These are phyloP conservation scores for Eonycteris spelaea DNA, from an alignment of 2,113 vertebrate species.

Conservation along the genomic window DNA sequence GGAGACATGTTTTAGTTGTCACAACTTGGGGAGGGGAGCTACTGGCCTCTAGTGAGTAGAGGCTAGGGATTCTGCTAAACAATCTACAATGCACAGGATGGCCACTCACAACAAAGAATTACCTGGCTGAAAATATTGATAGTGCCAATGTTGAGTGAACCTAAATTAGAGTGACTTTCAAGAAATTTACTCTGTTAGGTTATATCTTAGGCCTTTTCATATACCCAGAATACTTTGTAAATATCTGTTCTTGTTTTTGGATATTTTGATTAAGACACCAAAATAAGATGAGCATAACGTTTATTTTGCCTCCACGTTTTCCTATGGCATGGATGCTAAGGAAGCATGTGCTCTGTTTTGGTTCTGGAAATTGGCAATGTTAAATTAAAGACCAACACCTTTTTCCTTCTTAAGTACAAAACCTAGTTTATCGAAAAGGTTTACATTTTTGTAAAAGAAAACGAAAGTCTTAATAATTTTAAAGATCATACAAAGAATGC, in stretches of 20 bases:
- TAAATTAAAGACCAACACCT: not conserved
- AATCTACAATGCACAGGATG: not conserved
- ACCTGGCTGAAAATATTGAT: not conserved
- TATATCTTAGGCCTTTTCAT: not conserved
- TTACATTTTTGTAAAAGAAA: conserved; percentile 35
- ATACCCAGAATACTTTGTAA: not conserved
- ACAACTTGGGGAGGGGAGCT: not conserved
- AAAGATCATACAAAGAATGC: not conserved
- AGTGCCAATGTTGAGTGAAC: not conserved
- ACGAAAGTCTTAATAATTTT: conserved; percentile 39
- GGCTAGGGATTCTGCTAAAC: not conserved
- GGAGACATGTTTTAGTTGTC: not conserved
- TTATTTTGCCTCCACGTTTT: not conserved
- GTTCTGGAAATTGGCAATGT: not conserved
- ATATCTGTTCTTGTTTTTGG: conserved; percentile 8
- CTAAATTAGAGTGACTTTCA: not conserved
- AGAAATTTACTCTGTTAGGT: not conserved
- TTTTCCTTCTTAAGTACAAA: not conserved
- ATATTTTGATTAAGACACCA: not conserved
- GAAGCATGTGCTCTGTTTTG: not conserved
- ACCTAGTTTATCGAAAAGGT: not conserved
- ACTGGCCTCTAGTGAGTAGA: not conserved
- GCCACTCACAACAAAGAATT: not conserved
- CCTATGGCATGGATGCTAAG: not conserved
- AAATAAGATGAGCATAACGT: not conserved